Evolutionary conservation across 2,888 invertebrate species (phyloP), one percentile per base, ranked within the genome.

Genomic region (Candidula unifasciata): DNA sequence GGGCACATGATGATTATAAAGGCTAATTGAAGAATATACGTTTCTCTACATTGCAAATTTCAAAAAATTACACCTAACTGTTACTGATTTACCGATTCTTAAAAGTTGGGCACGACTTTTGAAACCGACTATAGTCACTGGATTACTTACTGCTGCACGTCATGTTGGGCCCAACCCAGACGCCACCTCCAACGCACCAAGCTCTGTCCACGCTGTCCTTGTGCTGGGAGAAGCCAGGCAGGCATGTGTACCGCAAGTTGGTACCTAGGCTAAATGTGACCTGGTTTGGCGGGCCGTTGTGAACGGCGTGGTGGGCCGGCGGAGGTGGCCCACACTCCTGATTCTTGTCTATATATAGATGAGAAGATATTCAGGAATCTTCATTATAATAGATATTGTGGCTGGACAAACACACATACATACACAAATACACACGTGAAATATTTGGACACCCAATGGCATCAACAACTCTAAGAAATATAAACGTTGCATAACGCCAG

Each of bases 131-230:
- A 44, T 44, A 44, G 21, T 35, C 2, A 80, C 13, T 18, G 5
- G 21, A 27, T 60, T 81, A 88, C 95, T 96, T 94, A 96, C 98
- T 97, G 95, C 97, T 97, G 93, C 99, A 99, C 87, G 96, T 96
- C 91, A 99, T 97, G 92, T 99, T 98, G 5, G 99, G 99, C 3
- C 99, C 99, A 91, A 97, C 99, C 99, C 99, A 99, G 88, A 97
- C 97, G 1, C 98, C 98, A 0, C 94, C 94, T 0, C 95, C 96
- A 89, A 99, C 95, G 93, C 99, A 99, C 94, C 98, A 99, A 71
- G 99, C 98, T 78, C 96, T 95, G 13, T 97, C 96, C 94, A 98
- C 97, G 0, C 98, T 98, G 92, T 97, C 97, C 87, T 97, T 96
- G 85, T 96, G 96, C 33, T 89, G 87, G 1, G 86, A 87, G 94